phyloP scores from a whole-genome alignment of 2,113 vertebrate genomes.

The Takifugu flavidus region DNA sequence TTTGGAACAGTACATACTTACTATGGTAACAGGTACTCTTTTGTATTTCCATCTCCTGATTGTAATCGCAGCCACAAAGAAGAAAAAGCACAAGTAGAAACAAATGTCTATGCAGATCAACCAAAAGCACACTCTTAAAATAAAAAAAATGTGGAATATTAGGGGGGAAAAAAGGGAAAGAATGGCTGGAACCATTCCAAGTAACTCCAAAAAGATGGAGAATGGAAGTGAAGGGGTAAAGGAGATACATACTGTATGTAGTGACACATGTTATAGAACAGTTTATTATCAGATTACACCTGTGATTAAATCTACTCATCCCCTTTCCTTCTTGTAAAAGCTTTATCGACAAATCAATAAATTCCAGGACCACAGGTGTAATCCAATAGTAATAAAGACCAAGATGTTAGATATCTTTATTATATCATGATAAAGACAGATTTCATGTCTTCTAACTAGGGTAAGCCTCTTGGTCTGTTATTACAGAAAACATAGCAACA shows the following conservation, averaged over 20 bases:
- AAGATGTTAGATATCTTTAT: slow-evolving; percentile 36
- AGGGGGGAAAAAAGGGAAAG: slow-evolving; percentile 45
- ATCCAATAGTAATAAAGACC: slow-evolving; percentile 83
- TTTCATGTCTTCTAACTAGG: too few species aligned
- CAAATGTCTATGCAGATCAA: slow-evolving; percentile 94
- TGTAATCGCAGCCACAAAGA: slow-evolving; percentile 96
- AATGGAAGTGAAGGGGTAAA: slow-evolving; percentile 76
- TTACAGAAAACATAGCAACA: slow-evolving; percentile 70
- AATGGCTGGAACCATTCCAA: slow-evolving; percentile 85
- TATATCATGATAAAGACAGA: too few species aligned
- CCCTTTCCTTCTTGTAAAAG: neutral
- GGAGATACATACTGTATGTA: slow-evolving; percentile 63
- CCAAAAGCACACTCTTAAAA: slow-evolving; percentile 86
- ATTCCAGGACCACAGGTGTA: slow-evolving; percentile 62
- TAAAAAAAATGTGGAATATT: slow-evolving; percentile 45
- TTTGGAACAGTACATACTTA: slow-evolving; percentile 94
- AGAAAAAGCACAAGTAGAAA: slow-evolving; percentile 98
- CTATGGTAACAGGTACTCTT: slow-evolving; percentile 99
- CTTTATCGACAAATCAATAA: too few species aligned
- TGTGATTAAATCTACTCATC: slow-evolving; percentile 17
- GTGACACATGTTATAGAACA: slow-evolving; percentile 71
- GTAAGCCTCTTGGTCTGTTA: slow-evolving; percentile 74
- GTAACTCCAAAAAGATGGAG: slow-evolving; percentile 73
- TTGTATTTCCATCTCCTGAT: slow-evolving; percentile 98
- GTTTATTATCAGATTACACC: slow-evolving; percentile 81